Evolutionary conservation across 2,888 invertebrate species (phyloP).

Genomic region (Ichneumoninae sp.): DNA sequence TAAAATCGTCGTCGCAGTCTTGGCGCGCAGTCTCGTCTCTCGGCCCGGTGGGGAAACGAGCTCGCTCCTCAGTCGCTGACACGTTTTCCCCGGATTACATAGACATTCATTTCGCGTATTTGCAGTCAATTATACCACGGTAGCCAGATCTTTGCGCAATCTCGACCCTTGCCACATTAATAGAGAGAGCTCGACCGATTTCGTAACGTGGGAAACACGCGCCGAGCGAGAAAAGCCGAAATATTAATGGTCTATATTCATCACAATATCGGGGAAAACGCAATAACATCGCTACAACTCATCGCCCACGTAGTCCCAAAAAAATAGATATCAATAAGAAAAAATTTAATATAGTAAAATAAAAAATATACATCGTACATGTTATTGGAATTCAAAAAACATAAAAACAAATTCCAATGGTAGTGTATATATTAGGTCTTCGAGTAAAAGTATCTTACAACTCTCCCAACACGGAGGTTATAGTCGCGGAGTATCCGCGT

Average conservation of each 20-base stretch:
- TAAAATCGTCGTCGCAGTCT: constrained; percentile 28
- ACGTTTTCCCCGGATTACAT: constrained; percentile 40
- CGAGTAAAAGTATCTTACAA: constrained; percentile 54
- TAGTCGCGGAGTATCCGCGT: background rate
- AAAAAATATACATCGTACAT: background rate
- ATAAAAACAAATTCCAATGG: constrained; percentile 20
- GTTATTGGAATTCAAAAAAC: constrained; percentile 9
- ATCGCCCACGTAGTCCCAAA: background rate
- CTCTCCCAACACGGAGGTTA: constrained; percentile 28
- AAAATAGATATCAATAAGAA: background rate
- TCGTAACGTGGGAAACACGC: constrained; percentile 13
- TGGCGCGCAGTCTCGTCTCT: constrained; percentile 23
- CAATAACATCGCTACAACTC: too few relatives aligned
- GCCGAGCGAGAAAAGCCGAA: background rate
- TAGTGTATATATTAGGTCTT: constrained; percentile 48
- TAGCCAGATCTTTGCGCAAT: constrained; percentile 27
- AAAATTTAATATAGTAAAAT: background rate
- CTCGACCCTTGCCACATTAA: constrained; percentile 33
- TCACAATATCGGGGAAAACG: too few relatives aligned
- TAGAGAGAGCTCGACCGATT: constrained; percentile 9
- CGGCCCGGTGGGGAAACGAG: background rate
- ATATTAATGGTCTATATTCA: background rate
- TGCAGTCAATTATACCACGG: constrained; percentile 46
- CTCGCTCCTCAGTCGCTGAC: background rate
- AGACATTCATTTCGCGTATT: constrained; percentile 47